Evolutionary conservation across 2,113 vertebrate species (phyloP), one percentile per base, ranked within the genome.

Genomic region (Notarius lentiginosus): DNA sequence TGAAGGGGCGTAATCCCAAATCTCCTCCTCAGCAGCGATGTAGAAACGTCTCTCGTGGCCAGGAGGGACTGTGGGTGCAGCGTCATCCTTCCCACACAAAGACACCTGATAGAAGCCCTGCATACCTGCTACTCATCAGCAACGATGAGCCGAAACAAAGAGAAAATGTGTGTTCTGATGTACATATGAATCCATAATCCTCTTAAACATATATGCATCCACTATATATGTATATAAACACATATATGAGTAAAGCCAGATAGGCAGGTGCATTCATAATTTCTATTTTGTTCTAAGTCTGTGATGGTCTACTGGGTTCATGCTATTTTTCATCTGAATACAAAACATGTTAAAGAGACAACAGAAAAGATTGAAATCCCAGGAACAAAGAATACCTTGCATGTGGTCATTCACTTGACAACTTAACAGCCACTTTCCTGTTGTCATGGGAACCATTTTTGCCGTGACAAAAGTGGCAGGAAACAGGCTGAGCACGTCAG

Each of bases 371-470:
- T 4, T 41, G 41, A 41, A 41, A 41, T 41, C 41, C 41, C 49
- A 30, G 79, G 53, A 66, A 53, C 5, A 47, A 79, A 27, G 7
- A 49, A 80, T 97, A 99, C 98, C 97, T 95, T 96, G 89, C 24
- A 98, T 87, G 89, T 99, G 97, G 88, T 97, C 95, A 2, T 97
- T 97, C 88, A 99, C 97, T 91, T 97, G 97, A 90, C 98, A 99
- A 0, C 95, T 95, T 88, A 99, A 92, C 94, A 98, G 88, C 98
- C 98, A 99, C 88, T 95, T 97, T 53, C 98, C 98, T 0, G 82
- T 87, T 22, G 90, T 95, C 87, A 93, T 92, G 0, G 95, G 96
- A 27, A 93, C 85, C 98, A 99, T 99, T 88, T 95, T 90, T 0
- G 95, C 93, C 0, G 97, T 98, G 82, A 95, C 93, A 82, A 99